Evolutionary conservation across 2,797 vertebrate species (phyloP).

Genomic region (Amazona ochrocephala): DNA sequence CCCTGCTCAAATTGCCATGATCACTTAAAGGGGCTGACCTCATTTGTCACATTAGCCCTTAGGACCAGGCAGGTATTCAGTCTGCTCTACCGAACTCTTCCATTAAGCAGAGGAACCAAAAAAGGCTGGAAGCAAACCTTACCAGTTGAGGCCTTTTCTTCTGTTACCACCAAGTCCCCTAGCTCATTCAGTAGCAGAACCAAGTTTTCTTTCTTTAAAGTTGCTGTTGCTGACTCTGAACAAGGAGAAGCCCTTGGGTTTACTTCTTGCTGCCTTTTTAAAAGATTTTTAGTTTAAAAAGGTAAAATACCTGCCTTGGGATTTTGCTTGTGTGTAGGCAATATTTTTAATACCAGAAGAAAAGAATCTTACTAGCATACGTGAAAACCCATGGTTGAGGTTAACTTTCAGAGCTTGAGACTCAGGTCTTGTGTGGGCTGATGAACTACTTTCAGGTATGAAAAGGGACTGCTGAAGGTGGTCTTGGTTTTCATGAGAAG

Average conservation of each 20-base stretch:
- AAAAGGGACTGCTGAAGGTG: background rate
- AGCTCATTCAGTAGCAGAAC: background rate
- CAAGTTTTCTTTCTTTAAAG: background rate
- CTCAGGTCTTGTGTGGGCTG: background rate
- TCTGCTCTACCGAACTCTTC: background rate
- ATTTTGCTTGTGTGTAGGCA: background rate
- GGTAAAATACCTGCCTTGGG: background rate
- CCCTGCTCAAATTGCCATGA: background rate
- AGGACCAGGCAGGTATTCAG: background rate
- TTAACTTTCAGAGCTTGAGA: background rate
- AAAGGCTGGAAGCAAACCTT: background rate
- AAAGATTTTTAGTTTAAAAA: background rate
- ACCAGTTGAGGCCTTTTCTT: background rate
- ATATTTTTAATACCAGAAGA: background rate
- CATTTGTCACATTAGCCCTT: background rate
- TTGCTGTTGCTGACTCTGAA: background rate
- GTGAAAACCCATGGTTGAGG: background rate
- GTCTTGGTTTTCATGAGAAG: slow-evolving; percentile 2
- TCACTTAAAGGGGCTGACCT: background rate
- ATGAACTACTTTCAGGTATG: background rate
- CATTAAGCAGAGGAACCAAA: background rate
- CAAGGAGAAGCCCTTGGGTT: background rate
- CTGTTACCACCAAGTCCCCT: background rate
- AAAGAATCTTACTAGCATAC: background rate
- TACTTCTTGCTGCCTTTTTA: background rate